Base-by-base conservation (phyloP, 92 coral and sea anemone genomes). In the Palythoa heliodiscus region DNA sequence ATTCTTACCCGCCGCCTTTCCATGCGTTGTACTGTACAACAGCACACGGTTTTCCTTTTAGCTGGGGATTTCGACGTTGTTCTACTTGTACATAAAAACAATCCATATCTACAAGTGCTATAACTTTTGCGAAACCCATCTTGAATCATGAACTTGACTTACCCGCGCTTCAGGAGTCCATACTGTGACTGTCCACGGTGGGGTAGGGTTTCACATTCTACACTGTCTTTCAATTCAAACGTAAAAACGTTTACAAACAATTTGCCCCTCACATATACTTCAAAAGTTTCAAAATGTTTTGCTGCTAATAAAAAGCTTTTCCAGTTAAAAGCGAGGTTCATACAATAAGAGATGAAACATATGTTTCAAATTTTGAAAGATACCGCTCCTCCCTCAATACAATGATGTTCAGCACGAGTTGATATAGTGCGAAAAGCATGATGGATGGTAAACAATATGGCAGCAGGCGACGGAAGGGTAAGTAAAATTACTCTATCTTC, bases 51-150 rank as follows among this genome's bases (percentile, higher is more conserved):
- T 95, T 91, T 7, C 99, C 99, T 82, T 82, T 82, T 64, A 92
- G 86, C 19, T 90, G 84, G 13, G 99, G 98, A 69, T 91, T 88
- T 78, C 93, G 86, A 68, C 99, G 91, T 83, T 96, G 99, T 58
- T 96, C 99, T 9, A 96, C 97, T 93, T 96, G 99, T 22, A 96
- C 99, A 83, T 96, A 96, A 70, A 96, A 96, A 70, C 99, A 96
- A 81, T 96, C 99, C 99, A 96, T 96, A 77, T 96, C 99, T 2
- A 91, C 91, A 75, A 96, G 87, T 12, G 97, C 95, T 52, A 96
- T 92, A 23, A 96, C 92, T 73, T 93, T 92, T 70, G 89, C 98
- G 55, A 78, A 82, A 43, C 87, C 90, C 90, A 87, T 95, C 86
- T 47, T 15, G 60, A 29, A 87, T 95, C 86, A 23, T 15, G 60